A percentile compares a stretch with the other conserved stretches of the same genome.
Evolutionary conservation across 2,797 vertebrate species (phyloP).

Genomic region (Ptychobarbus kaznakovi): DNA sequence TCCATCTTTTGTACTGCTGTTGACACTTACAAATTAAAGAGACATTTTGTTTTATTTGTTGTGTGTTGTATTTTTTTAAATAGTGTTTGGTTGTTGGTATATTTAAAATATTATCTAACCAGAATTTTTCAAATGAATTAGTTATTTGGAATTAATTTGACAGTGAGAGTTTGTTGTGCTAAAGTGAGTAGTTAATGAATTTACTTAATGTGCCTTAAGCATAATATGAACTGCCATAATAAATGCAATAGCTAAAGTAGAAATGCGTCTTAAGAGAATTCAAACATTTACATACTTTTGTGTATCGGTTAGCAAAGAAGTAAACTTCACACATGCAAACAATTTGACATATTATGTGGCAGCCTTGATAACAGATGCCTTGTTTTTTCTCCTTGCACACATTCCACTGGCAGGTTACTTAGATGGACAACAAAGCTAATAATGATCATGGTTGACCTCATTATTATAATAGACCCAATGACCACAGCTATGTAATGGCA

Average conservation of each 20-base stretch:
- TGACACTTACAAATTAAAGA: conserved; percentile 99
- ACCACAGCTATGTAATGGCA: not conserved
- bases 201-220: conserved; percentile 11
- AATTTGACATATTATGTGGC: conserved; percentile 24
- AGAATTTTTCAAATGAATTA: not conserved
- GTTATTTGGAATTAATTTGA: conserved; percentile 13
- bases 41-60: conserved; percentile 98
- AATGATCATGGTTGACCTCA: not conserved
- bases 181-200: conserved; percentile 2
- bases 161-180: not conserved
- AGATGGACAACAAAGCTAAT: not conserved
- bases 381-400: not conserved
- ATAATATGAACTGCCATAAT: not conserved
- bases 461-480: not conserved
- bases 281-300: conserved; percentile 32
- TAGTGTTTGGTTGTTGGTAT: not conserved
- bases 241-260: not conserved
- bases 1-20: conserved; percentile 99
- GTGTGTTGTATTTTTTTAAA: conserved; percentile 62
- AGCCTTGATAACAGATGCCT: conserved; percentile 4
- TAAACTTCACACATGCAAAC: conserved; percentile 7
- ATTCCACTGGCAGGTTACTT: not conserved
- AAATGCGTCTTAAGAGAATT: not conserved
- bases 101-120: not conserved
- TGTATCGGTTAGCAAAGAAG: conserved; percentile 18